Base-by-base conservation (phyloP, 2,888 invertebrate genomes). In the Orthosia cruda region DNA sequence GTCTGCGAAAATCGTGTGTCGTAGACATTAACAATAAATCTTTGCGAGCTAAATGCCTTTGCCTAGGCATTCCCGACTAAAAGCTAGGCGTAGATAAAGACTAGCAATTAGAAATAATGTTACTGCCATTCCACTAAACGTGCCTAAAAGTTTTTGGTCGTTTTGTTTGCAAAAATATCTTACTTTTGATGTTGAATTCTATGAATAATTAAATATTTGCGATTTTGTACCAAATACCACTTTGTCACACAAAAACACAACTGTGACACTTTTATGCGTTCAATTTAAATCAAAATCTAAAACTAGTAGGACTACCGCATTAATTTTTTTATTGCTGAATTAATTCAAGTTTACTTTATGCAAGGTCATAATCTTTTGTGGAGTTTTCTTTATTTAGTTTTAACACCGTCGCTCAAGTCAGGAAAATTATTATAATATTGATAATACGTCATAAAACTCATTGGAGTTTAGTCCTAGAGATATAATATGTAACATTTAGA, bases 51-150 rank as follows among this genome's bases (percentile, higher is more conserved):
- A 69, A 84, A 71, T 50, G 58, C 54, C 59, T 72, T 64, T 47
- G 61, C 49, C 62, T 40, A 77, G 67, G 55, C 59, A 69, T 77
- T 67, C 49, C 54, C 2, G 40, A 54, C 63, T 78, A 70, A 76
- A 79, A 71, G 23, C 79, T 63, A 69, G 54, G 63, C 58, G 47
- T 32, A 71, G 54, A 83, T 74, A 83, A 72, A 83, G 63, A 70
- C 61, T 2, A 49, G 58, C 81, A 78, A 84, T 81, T 76, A 84
- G 52, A 64, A 67, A 65, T 74, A 84, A 84, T 74, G 75, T 76
- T 23, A 72, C 61, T 54, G 47, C 49, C 32, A 63, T 72, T 65
- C 20, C 57, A 23, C 61, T 77, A 62, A 81, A 81, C 63, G 61
- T 59, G 55, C 61, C 52, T 66, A 62, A 68, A 71, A 70, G 23